Conservation (phyloP, 2,797 vertebrate species). For the Sebastiscus tertius region DNA sequence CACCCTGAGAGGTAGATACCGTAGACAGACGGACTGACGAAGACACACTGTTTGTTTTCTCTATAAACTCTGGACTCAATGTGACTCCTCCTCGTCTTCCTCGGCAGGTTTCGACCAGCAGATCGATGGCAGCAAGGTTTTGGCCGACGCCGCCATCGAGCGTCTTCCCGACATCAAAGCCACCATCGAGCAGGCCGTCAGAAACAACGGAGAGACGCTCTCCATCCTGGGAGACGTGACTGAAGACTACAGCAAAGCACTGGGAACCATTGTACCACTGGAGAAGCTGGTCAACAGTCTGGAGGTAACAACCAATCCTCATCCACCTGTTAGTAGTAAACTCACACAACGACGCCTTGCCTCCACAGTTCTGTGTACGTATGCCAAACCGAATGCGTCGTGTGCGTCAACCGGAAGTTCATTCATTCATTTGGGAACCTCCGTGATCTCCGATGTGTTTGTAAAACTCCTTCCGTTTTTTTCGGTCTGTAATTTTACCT, state of each 20-base stretch:
- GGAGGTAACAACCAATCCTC: constrained; percentile 65
- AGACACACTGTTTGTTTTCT: not conserved
- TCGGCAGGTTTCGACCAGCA: constrained; percentile 89
- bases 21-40: not conserved
- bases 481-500: too few relatives aligned
- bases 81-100: not conserved
- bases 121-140: constrained; percentile 76
- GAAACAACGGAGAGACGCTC: constrained; percentile 76
- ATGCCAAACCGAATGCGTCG: too few relatives aligned
- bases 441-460: too few relatives aligned
- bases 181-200: constrained; percentile 81
- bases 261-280: constrained; percentile 38
- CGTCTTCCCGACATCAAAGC: constrained; percentile 84
- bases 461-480: too few relatives aligned
- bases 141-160: constrained; percentile 85
- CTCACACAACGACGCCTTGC: too few relatives aligned
- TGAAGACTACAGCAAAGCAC: constrained; percentile 17
- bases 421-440: too few relatives aligned
- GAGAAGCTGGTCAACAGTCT: constrained; percentile 42
- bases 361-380: too few relatives aligned
- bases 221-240: constrained; percentile 70
- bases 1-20: constrained; percentile 84
- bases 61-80: constrained; percentile 64
- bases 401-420: too few relatives aligned
- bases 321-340: too few relatives aligned